Base-by-base conservation (phyloP, 2,888 invertebrate genomes). In the Ptychoptera contaminata region DNA sequence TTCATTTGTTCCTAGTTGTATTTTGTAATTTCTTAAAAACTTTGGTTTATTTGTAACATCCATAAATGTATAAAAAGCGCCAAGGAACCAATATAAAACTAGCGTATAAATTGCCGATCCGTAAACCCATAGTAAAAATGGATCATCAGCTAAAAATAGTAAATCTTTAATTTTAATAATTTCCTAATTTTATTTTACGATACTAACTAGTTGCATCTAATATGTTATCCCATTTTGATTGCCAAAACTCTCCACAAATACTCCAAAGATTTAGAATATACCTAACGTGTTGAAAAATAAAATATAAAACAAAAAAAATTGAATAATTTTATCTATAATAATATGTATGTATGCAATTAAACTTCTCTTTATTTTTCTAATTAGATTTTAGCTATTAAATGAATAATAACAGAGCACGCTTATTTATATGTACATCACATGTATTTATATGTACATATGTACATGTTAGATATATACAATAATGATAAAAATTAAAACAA, bases 221-320 rank as follows among this genome's bases (percentile, higher is more conserved):
- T 53, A 85, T 74, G 59, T 72, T 74, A 56, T 82, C 79, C 85
- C 85, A 87, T 56, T 76, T 76, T 10, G 78, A 74, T 59, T 86
- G 84, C 85, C 85, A 86, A 58, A 84, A 84, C 56, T 84, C 78
- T n/a, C 83, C 85, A 7, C 83, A 83, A 9, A 82, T 82, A 44
- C 83, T 83, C 85, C 85, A 86, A 58, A 85, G 82, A 57, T 75
- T 70, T 63, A 84, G 83, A 50, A 83, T 67, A 62, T 85, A 81
- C 82, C 83, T 85, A 54, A 23, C 3, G 7, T 23, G 7, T 23
- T 23, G 7, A 23, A 23, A 23, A 23, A 23, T 23, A 23, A 23
- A 5, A 23, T n/a, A 23, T 23, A 23, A 23, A 5, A 23, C 3
- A 23, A 23, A 23, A 23, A 23, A 3, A 23, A 23, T 23, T 23